Evolutionary conservation across 2,797 vertebrate genomes (phyloP), one percentile per base, ranked within the genome.

Genomic region (Sus cebifrons): DNA sequence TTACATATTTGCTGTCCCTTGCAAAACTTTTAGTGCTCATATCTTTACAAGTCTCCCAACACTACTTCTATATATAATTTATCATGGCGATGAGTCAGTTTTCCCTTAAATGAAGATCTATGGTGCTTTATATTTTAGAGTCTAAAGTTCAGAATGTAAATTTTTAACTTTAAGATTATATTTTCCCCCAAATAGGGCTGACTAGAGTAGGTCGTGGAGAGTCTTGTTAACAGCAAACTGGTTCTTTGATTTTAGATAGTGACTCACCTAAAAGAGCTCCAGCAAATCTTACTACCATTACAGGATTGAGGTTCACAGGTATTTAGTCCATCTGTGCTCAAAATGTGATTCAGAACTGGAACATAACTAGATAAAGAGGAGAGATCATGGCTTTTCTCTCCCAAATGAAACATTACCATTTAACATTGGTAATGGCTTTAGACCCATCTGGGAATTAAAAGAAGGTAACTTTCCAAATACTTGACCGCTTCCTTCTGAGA

Each of bases 1-100:
- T 97, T 97, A 94, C 89, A 89, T 97, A 97, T 96, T 97, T 98
- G 94, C 97, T 92, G 81, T 78, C 32, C 11, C 29, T 95, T 96
- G 95, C 95, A 95, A 96, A 97, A 95, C 79, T 73, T 94, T 74
- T 56, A 91, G 92, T 75, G 79, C 44, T 89, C 15, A 0, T 71
- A 5, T 96, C 81, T 95, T 86, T 92, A 68, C 89, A 78, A 64
- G 79, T 88, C 96, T 97, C 96, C 49, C 81, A 95, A 60, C 64
- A 64, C 86, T 86, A 81, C 64, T 91, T 81, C 40, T 56, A 20
- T 82, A 25, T 52, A 70, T 71, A 94, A 36, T 95, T 95, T 96
- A 40, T 93, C 91, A 95, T 94, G 32, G 79, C 29, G 0, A 73
- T 60, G 58, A 97, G 84, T 95, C 68, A 27, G 75, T 93, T 94